Evolutionary conservation across 30 jellyfish, hydroid and myxozoan species (phyloP), one percentile per base, ranked within the genome.

Genomic region (Chironex yamaguchii): DNA sequence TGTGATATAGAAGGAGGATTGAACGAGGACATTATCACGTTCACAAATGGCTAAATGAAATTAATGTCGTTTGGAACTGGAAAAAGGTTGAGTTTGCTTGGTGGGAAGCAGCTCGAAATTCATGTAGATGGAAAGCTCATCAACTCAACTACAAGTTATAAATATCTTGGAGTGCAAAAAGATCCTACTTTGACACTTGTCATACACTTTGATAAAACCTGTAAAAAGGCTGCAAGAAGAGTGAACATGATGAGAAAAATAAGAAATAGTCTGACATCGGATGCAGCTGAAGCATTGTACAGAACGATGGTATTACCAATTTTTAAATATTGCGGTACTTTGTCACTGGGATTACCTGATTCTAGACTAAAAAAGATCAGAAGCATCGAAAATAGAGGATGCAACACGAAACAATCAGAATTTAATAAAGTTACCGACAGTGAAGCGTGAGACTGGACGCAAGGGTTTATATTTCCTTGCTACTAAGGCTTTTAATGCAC

Each of bases 361-460:
- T 62, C 67, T 20, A 79, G 66, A 79, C 79, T 52, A 79, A 24
- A 64, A 20, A 31, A 79, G 82, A 63, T 79, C 82, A 62, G 53
- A 79, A 34, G 82, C 64, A 76, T 76, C 89, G 66, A 76, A 49
- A 52, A 76, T 52, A 52, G 42, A 26, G 79, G 79, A 52, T 62
- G 49, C 82, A 79, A 79, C 66, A 51, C 79, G 87, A 75, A 78
- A 54, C 69, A 54, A 78, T 78, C 68, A 52, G 29, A 52, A 25
- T 78, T 52, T 81, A 62, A 83, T 80, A 25, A 80, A 62, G 54
- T 62, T 80, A 42, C 91, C 72, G 73, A 80, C 64, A n/a, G 84
- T 80, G 62, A 42, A 62, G 54, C 84, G 64, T 80, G 91, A 80
- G 91, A 80, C 91, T 23, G 91, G 84, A 80, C 84, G 84, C 73